A percentile compares a stretch with the other conserved stretches of the same genome.
These are phyloP conservation scores for Passer montanus DNA, from an alignment of 2,113 vertebrate species.

Conservation along the genomic window DNA sequence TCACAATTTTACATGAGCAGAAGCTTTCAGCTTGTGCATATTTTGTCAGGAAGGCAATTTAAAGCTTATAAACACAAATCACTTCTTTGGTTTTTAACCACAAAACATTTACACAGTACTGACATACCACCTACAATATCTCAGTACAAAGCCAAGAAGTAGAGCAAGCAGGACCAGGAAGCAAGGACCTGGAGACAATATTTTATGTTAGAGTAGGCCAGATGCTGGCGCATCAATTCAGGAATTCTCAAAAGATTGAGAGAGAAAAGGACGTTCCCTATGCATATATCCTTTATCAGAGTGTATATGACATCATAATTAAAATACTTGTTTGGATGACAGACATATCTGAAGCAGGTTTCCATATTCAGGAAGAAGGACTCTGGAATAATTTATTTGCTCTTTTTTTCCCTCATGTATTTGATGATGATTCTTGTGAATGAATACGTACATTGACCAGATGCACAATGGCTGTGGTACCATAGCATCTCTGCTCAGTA, in stretches of 20 bases:
- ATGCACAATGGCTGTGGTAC: neutral
- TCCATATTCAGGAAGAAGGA: neutral
- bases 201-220: neutral
- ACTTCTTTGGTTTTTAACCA: slow-evolving; percentile 49
- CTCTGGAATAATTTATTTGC: neutral
- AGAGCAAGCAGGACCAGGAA: neutral
- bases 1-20: slow-evolving; percentile 27
- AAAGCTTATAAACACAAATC: slow-evolving; percentile 65
- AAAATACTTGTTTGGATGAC: neutral
- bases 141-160: neutral
- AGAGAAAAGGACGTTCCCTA: neutral
- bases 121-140: neutral
- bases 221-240: neutral
- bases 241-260: neutral
- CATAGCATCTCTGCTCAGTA: neutral
- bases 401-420: neutral
- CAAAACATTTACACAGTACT: slow-evolving; percentile 27
- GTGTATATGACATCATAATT: neutral
- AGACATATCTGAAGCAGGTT: neutral
- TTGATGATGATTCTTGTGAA: neutral
- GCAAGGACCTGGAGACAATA: neutral
- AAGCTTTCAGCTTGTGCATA: slow-evolving; percentile 46
- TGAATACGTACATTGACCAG: neutral
- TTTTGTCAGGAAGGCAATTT: slow-evolving; percentile 62
- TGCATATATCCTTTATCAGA: neutral